Evolutionary conservation across 2,797 vertebrate genomes (phyloP).

Genomic region (Glyptemys insculpta): DNA sequence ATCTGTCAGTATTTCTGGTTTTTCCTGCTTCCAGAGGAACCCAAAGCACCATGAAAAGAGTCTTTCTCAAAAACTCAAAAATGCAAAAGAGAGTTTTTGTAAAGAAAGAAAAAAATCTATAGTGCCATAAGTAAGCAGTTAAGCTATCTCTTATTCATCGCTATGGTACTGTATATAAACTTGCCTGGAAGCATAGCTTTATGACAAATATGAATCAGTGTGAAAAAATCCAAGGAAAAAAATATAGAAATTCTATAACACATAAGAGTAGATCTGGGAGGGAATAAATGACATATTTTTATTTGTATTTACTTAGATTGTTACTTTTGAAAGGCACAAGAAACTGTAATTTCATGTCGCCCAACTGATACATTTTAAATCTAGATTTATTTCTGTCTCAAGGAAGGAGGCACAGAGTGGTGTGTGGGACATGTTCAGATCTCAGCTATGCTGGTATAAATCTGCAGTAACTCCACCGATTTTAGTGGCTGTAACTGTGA

Average conservation of each 20-base stretch:
- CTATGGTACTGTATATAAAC: not conserved
- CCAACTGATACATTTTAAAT: accelerated
- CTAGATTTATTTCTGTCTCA: not conserved
- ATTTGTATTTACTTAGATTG: not conserved
- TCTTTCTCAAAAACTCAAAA: not conserved
- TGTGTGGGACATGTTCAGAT: not conserved
- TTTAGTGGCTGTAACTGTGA: not conserved
- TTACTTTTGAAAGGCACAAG: not conserved
- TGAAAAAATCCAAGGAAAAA: not conserved
- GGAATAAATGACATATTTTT: not conserved
- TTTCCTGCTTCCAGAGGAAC: not conserved
- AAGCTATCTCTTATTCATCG: not conserved
- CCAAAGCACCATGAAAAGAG: accelerated
- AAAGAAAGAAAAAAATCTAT: not conserved
- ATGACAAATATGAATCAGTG: not conserved
- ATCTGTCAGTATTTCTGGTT: not conserved
- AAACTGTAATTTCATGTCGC: not conserved
- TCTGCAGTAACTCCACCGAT: not conserved
- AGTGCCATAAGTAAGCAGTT: not conserved
- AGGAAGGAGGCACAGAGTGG: not conserved
- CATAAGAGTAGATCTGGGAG: not conserved
- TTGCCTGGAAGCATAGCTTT: not conserved
- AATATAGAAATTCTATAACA: not conserved
- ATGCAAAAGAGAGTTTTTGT: not conserved
- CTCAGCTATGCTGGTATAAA: not conserved